These are phyloP conservation scores for Lasioglossum villosulum DNA, from an alignment of 2,888 invertebrate species.

Conservation along the genomic window DNA sequence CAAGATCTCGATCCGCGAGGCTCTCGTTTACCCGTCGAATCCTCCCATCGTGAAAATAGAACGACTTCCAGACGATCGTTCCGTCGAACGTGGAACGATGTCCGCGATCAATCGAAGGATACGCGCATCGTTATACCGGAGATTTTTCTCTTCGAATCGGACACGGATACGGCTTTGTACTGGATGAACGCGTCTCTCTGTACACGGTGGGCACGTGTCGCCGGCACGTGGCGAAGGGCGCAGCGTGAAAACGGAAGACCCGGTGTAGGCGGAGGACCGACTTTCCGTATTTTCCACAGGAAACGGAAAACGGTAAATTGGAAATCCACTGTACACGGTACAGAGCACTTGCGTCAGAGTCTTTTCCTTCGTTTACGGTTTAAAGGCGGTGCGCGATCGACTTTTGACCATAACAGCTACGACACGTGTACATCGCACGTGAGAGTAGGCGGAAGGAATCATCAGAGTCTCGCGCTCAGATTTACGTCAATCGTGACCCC, in stretches of 20 bases:
- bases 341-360: conserved; percentile 18
- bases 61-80: neutral
- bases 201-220: conserved; percentile 28
- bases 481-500: conserved; percentile 70
- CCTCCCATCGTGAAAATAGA: neutral
- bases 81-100: neutral
- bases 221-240: conserved; percentile 37
- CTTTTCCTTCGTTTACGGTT: neutral
- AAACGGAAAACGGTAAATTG: neutral
- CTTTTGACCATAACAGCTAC: conserved; percentile 52
- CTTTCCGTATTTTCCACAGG: neutral
- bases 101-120: neutral
- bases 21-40: neutral
- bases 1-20: neutral
- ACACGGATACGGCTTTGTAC: neutral
- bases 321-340: neutral
- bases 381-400: conserved; percentile 25
- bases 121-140: neutral
- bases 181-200: neutral
- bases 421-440: conserved; percentile 67
- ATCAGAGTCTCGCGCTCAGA: conserved; percentile 63
- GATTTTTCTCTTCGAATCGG: neutral
- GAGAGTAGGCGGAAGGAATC: conserved; percentile 70
- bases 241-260: neutral
- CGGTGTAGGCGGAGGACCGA: neutral